phyloP scores from a whole-genome alignment of 2,113 vertebrate species.

The Cacatua alba region DNA sequence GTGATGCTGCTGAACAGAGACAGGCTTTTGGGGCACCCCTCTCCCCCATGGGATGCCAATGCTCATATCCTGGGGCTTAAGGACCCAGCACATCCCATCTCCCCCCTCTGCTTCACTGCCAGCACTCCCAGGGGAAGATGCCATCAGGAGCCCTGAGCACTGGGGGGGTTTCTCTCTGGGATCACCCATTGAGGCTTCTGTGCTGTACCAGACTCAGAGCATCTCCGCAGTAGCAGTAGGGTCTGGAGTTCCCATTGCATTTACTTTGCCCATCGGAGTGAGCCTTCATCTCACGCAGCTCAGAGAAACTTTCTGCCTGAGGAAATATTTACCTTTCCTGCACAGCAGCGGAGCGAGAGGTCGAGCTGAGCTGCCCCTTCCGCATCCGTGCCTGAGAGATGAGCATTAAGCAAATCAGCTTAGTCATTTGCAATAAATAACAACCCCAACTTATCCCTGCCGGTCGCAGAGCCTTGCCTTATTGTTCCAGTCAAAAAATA shows the following conservation, averaged over 20 bases:
- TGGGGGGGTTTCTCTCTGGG: rapidly evolving
- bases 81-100: not conserved
- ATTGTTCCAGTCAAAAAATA: conserved; percentile 62
- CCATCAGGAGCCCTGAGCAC: not conserved
- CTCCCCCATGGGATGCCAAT: rapidly evolving
- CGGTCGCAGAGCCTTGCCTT: conserved; percentile 30
- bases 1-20: rapidly evolving
- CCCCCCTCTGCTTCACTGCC: not conserved
- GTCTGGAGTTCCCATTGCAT: not conserved
- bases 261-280: rapidly evolving
- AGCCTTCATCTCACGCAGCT: not conserved
- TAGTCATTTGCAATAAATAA: not conserved
- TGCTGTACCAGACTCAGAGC: rapidly evolving
- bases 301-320: not conserved
- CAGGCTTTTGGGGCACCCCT: rapidly evolving
- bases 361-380: not conserved
- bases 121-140: rapidly evolving
- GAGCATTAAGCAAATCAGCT: not conserved
- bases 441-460: not conserved
- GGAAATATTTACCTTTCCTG: not conserved
- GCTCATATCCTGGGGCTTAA: not conserved
- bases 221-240: not conserved
- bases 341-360: not conserved
- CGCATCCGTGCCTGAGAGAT: not conserved
- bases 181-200: not conserved